These are phyloP conservation scores for Polyodon spathula DNA, from an alignment of 2,113 vertebrate species.

Conservation along the genomic window DNA sequence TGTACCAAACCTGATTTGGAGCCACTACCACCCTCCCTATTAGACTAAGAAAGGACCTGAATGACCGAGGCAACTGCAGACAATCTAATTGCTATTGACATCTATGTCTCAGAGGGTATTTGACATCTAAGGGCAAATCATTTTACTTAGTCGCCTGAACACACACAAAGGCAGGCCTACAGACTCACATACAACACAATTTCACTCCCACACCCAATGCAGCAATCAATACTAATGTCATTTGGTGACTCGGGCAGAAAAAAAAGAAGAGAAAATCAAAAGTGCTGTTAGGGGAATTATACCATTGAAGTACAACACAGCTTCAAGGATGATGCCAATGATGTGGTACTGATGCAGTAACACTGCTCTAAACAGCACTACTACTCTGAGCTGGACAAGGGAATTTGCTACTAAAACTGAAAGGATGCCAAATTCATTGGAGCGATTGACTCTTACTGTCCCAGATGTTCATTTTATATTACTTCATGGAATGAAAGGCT, in stretches of 20 bases:
- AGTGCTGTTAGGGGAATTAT: slow-evolving; percentile 61
- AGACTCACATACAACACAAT: slow-evolving; percentile 32
- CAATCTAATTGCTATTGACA: slow-evolving; percentile 74
- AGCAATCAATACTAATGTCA: slow-evolving; percentile 67
- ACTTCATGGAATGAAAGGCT: too few relatives aligned
- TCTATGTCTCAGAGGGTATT: slow-evolving; percentile 67
- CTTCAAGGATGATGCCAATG: slow-evolving; percentile 41
- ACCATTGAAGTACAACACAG: slow-evolving; percentile 57
- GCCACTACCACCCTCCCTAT: slow-evolving; percentile 24
- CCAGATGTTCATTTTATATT: slow-evolving; percentile 53
- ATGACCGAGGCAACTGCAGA: slow-evolving; percentile 57
- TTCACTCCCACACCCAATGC: slow-evolving; percentile 37
- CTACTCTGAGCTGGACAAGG: slow-evolving; percentile 57
- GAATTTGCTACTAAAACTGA: slow-evolving; percentile 69
- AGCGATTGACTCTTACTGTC: slow-evolving; percentile 19
- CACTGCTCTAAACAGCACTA: slow-evolving; percentile 54
- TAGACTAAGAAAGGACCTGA: slow-evolving; percentile 22
- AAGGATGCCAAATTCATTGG: slow-evolving; percentile 46
- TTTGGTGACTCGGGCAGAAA: slow-evolving; percentile 43
- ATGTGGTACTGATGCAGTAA: slow-evolving; percentile 50
- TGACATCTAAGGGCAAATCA: slow-evolving; percentile 75
- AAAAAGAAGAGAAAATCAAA: slow-evolving; percentile 69
- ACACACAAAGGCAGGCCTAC: slow-evolving; percentile 40
- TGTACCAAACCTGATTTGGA: slow-evolving; percentile 62
- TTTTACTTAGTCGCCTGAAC: slow-evolving; percentile 71